Base-by-base conservation (phyloP, 2,113 vertebrate genomes). In the Lonchura striata region DNA sequence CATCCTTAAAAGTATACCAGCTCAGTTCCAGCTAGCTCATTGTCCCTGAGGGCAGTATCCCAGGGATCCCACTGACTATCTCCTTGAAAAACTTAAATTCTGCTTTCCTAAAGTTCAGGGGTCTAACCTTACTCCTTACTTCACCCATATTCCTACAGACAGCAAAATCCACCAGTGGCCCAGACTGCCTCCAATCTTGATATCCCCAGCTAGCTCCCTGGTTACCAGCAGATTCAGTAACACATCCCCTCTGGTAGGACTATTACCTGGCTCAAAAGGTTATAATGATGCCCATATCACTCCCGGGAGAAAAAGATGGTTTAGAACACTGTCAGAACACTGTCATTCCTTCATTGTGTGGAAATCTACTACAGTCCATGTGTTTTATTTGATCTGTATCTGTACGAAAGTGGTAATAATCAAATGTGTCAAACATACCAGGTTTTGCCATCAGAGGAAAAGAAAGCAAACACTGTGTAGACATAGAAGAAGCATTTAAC, bases 381-480 rank as follows among this genome's bases (percentile, higher is more conserved):
- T 35, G n/a, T 57, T 95, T 94, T 88, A 35, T 53, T 86, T 0
- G 0, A 54, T 24, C 33, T 78, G 46, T 53, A 53, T 52, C 46
- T 70, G 7, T n/a, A 46, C 28, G 25, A n/a, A 86, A 63, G 8
- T 33, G 42, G 6, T 37, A 53, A 68, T 41, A n/a, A 30, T 21
- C 15, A 74, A 81, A 63, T 11, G 14, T 42, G 33, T 19, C 0
- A 0, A 74, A 66, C n/a, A 41, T 6, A 42, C 50, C 35, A 59
- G 27, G 11, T 64, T 95, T 83, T 90, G 24, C 39, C 22, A 27
- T 24, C 19, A 44, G 57, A 79, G 21, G 31, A 82, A 72, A 86
- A 49, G 7, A 85, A 71, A 76, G 30, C 16, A 81, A 44, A 37
- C 5, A 17, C 8, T 33, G 6, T 60, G 44, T 47, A 76, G 66